Percentiles rank a stretch among this genome's conserved stretches.
These are phyloP conservation scores for Megaceryle torquata DNA, from an alignment of 2,113 vertebrate species.

Conservation along the genomic window DNA sequence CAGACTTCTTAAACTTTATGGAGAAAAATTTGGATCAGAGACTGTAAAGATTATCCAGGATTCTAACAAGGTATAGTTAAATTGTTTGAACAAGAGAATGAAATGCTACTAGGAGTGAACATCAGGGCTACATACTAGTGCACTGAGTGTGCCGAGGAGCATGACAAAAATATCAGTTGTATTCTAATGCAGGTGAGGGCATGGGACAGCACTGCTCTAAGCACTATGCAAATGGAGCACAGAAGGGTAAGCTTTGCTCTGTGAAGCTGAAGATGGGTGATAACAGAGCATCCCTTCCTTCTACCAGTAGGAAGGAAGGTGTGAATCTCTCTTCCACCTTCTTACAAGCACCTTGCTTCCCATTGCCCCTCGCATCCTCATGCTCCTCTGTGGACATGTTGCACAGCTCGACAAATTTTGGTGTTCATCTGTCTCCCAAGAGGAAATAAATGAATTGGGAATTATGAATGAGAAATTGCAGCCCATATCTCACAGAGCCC, in stretches of 20 bases:
- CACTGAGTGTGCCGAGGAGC: not conserved
- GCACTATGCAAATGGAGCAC: not conserved
- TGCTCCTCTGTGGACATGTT: not conserved
- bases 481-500: not conserved
- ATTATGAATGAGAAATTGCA: not conserved
- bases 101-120: not conserved
- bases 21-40: conserved; percentile 93
- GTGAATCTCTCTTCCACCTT: not conserved
- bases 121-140: not conserved
- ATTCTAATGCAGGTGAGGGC: not conserved
- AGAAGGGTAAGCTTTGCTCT: not conserved
- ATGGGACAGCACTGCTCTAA: not conserved
- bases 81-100: not conserved
- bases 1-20: conserved; percentile 89
- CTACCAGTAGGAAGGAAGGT: not conserved
- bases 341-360: not conserved
- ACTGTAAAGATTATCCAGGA: conserved; percentile 95
- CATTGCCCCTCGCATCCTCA: rapidly evolving
- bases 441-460: not conserved
- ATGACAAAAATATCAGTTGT: not conserved
- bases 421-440: not conserved
- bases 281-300: not conserved
- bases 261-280: not conserved
- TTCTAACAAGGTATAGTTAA: conserved; percentile 88
- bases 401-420: not conserved